Conservation (phyloP, 2,888 invertebrate species). For the Hirtodrosophila confusa region DNA sequence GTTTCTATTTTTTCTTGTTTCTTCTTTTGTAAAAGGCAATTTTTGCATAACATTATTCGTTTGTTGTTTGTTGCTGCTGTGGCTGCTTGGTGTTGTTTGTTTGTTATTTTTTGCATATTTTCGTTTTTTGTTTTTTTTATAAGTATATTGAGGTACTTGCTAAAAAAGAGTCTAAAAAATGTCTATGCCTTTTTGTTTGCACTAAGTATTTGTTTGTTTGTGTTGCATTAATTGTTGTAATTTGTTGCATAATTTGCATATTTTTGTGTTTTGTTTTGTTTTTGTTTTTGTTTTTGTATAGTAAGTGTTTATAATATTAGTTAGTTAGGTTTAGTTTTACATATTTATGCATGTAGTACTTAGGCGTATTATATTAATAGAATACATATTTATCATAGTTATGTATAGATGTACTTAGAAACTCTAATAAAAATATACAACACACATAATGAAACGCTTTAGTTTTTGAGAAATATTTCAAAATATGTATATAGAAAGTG, state of each 20-base stretch:
- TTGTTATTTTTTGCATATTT: constrained; percentile 25
- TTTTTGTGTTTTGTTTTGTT: constrained; percentile 7
- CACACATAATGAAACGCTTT: constrained; percentile 75
- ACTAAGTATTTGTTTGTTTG: constrained; percentile 43
- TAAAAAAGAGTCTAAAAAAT: constrained; percentile 66
- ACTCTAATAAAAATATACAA: constrained; percentile 63
- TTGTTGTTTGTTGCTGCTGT: constrained; percentile 25
- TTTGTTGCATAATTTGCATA: constrained; percentile 29
- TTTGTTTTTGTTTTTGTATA: constrained; percentile 15
- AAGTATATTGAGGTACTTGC: constrained; percentile 66
- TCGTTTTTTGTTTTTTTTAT: constrained; percentile 24
- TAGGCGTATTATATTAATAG: constrained; percentile 21
- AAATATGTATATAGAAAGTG: constrained; percentile 39
- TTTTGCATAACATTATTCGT: constrained; percentile 49
- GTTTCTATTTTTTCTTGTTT: background rate
- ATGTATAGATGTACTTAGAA: constrained; percentile 43
- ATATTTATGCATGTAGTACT: constrained; percentile 34
- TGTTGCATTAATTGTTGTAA: constrained; percentile 18
- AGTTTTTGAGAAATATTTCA: constrained; percentile 43
- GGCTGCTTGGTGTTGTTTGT: constrained; percentile 38
- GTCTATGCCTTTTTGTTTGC: constrained; percentile 46
- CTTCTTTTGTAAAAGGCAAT: constrained; percentile 50
- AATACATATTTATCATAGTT: constrained; percentile 28
- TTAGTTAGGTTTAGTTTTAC: constrained; percentile 39
- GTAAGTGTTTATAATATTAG: constrained; percentile 27